Conservation (phyloP, 2,113 vertebrate species). For the Terrapene triunguis region DNA sequence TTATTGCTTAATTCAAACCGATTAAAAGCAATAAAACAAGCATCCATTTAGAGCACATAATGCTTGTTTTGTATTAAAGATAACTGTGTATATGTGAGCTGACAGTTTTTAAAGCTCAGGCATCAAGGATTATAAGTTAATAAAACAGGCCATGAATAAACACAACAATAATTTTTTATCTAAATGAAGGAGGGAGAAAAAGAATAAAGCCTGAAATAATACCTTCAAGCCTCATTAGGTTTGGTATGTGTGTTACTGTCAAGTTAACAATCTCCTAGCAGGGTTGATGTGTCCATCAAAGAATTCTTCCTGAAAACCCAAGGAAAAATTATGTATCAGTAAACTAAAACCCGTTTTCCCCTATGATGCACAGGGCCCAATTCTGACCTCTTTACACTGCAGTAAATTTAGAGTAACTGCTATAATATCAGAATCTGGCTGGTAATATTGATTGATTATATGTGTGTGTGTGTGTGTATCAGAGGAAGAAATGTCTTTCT, state of each 20-base stretch:
- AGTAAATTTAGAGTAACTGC: slow-evolving; percentile 24
- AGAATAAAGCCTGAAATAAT: slow-evolving; percentile 24
- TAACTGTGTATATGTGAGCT: slow-evolving; percentile 12
- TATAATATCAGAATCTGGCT: neutral
- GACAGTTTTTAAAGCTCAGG: slow-evolving; percentile 41
- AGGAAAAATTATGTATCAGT: neutral
- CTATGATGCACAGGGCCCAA: neutral
- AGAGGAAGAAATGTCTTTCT: neutral
- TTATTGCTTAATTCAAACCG: slow-evolving; percentile 19
- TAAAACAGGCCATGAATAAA: slow-evolving; percentile 56
- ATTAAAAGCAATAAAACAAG: slow-evolving; percentile 41
- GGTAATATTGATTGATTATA: neutral
- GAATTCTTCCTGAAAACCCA: neutral
- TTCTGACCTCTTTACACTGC: neutral
- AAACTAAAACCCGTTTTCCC: neutral
- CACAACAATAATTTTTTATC: slow-evolving; percentile 26
- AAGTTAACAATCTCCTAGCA: slow-evolving; percentile 33
- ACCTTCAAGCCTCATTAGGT: slow-evolving; percentile 35
- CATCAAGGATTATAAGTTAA: slow-evolving; percentile 8
- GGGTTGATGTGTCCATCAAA: slow-evolving; percentile 34
- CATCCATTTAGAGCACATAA: neutral
- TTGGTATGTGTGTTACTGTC: slow-evolving; percentile 22
- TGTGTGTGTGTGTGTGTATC: neutral
- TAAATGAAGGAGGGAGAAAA: slow-evolving; percentile 43
- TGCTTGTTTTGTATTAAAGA: slow-evolving; percentile 42